phyloP scores from a whole-genome alignment of 2,888 invertebrate species.

The Octonoba sinensis region DNA sequence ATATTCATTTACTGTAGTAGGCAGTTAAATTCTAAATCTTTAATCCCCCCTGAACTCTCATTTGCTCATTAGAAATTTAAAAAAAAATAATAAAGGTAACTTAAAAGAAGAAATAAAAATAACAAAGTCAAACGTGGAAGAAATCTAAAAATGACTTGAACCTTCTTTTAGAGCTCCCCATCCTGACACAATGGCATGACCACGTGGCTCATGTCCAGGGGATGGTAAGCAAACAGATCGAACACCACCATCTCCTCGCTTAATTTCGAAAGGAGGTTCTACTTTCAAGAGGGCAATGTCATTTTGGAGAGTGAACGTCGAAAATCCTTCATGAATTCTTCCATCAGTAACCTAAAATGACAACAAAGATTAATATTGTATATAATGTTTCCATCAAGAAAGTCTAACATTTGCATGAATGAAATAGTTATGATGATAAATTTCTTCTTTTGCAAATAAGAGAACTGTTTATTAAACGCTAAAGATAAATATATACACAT shows the following conservation, averaged over 20 bases:
- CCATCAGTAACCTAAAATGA: constrained; percentile 37
- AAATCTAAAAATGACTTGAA: not conserved
- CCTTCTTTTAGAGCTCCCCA: constrained; percentile 59
- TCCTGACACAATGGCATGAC: constrained; percentile 52
- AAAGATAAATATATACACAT: too few relatives aligned
- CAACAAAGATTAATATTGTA: not conserved
- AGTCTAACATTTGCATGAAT: not conserved
- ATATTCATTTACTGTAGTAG: too few relatives aligned
- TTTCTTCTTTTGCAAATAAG: too few relatives aligned
- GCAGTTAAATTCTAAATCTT: too few relatives aligned
- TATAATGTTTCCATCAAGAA: not conserved
- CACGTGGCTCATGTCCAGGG: constrained; percentile 31
- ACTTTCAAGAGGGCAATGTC: constrained; percentile 54
- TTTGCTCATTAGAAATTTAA: too few relatives aligned
- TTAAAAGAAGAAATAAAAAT: too few relatives aligned
- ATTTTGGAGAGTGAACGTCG: constrained; percentile 41
- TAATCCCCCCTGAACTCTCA: too few relatives aligned
- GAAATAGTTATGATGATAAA: too few relatives aligned
- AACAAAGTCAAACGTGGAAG: too few relatives aligned
- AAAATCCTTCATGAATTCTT: constrained; percentile 46
- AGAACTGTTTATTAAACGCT: too few relatives aligned
- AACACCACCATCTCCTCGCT: constrained; percentile 22
- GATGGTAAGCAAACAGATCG: constrained; percentile 32
- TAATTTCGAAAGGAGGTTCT: constrained; percentile 41
- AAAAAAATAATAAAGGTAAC: too few relatives aligned